Conservation (phyloP, 1,140 invertebrate species). For the Leptinotarsa undecemlineata region DNA sequence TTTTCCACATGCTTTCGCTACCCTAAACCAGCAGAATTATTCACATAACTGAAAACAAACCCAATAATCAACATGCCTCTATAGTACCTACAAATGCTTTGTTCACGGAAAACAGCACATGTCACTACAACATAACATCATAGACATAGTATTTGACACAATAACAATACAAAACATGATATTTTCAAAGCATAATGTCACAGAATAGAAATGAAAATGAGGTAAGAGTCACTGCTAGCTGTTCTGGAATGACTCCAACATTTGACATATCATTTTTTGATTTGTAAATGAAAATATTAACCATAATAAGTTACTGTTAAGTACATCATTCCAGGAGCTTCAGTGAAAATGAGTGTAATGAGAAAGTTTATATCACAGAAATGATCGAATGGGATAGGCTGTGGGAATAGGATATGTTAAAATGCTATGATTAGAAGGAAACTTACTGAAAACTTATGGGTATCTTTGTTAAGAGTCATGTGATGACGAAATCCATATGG, state of each 20-base stretch:
- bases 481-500: conserved; percentile 76
- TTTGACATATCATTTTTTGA: too few species aligned
- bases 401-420: neutral
- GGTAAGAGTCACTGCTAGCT: neutral
- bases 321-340: neutral
- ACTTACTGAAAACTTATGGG: conserved; percentile 63
- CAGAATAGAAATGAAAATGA: conserved; percentile 4
- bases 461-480: conserved; percentile 68
- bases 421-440: conserved; percentile 4
- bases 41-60: conserved; percentile 5
- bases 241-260: neutral
- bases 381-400: neutral
- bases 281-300: too few species aligned
- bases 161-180: neutral
- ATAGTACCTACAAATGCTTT: conserved; percentile 11
- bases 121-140: conserved; percentile 8
- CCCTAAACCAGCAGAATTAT: conserved; percentile 1
- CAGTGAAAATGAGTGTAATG: neutral
- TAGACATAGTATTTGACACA: neutral
- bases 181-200: conserved; percentile 13
- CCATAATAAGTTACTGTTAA: neutral
- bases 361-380: conserved; percentile 1
- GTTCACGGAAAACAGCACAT: conserved; percentile 8
- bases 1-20: neutral
- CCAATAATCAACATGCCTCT: conserved; percentile 15